These are phyloP conservation scores for Zaprionus ghesquierei DNA, from an alignment of 1,140 invertebrate genomes.

Conservation along the genomic window DNA sequence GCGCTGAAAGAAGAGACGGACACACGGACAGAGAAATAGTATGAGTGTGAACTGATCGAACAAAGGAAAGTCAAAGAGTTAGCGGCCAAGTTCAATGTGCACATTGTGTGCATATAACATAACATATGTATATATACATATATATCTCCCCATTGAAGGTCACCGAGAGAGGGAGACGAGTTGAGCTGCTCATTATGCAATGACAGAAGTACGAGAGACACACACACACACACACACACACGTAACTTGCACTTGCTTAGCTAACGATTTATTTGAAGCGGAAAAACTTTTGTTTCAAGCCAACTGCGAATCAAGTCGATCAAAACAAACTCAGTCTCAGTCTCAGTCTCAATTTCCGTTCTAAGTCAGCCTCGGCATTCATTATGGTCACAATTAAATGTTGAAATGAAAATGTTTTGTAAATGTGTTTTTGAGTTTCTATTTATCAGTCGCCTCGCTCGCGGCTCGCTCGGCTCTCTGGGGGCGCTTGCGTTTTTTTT, in stretches of 20 bases:
- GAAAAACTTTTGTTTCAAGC: slow-evolving; percentile 59
- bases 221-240: neutral
- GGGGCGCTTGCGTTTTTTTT: no score
- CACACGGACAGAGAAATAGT: slow-evolving; percentile 34
- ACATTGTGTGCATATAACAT: no score
- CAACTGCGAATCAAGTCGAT: neutral
- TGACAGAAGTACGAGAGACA: slow-evolving; percentile 20
- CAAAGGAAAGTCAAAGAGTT: slow-evolving; percentile 47
- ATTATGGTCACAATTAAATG: slow-evolving; percentile 78
- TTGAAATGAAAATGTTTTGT: neutral
- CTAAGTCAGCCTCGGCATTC: slow-evolving; percentile 59
- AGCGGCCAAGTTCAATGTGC: slow-evolving; percentile 71
- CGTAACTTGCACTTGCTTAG: slow-evolving; percentile 40
- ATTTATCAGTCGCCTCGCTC: slow-evolving; percentile 45
- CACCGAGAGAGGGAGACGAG: neutral
- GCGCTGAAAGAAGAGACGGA: neutral
- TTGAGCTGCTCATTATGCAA: slow-evolving; percentile 56
- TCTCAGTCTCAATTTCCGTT: neutral
- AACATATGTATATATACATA: no score
- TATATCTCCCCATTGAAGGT: no score
- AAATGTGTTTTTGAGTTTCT: slow-evolving; percentile 36
- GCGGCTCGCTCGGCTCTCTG: no score
- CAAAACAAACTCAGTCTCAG: slow-evolving; percentile 11
- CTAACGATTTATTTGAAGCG: slow-evolving; percentile 54
- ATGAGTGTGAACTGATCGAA: slow-evolving; percentile 12